Evolutionary conservation across 1,140 invertebrate genomes (phyloP), one percentile per base, ranked within the genome.

Genomic region (Sitophilus oryzae): DNA sequence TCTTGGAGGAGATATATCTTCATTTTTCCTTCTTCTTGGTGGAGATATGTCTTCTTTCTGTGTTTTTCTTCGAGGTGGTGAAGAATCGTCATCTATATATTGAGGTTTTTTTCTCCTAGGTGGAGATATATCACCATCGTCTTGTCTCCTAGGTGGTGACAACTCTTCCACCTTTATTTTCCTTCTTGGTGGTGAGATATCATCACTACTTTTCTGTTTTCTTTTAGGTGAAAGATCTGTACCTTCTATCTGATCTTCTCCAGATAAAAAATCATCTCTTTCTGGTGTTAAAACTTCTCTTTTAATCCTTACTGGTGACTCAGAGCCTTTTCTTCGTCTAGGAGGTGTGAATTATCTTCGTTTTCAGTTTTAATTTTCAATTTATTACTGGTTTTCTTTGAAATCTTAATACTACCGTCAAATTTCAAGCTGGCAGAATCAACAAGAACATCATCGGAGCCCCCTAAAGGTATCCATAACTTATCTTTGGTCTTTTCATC

Each of bases 381-480:
- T 35, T 51, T 53, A 30, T 11, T 8, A 11, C 48, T 25, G 15
- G n/a, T 34, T 54, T 57, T 56, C 49, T 46, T 37, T 48, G 48
- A 49, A 52, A 62, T 54, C 40, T 69, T 66, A 18, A 58, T 46
- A 25, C 45, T 59, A n/a, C 25, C 49, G 16, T 58, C 48, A 46
- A 56, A 52, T 49, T 60, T 55, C 3, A 60, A 14, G 15, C 4
- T 22, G 2, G 20, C 35, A 14, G 37, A 2, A 11, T 46, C 41
- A 9, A 14, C 6, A 41, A 6, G 21, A 25, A 20, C 30, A 37
- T 41, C 30, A 4, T 34, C 20, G 38, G 37, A 36, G 36, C 38
- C 52, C 22, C 66, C 67, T 43, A 89, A 74, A 37, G 84, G 77
- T 74, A 83, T 85, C 89, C 89, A 92, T 66, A 84, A 82, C 51